Evolutionary conservation across 2,113 vertebrate genomes (phyloP).

Genomic region (Odocoileus virginianus): DNA sequence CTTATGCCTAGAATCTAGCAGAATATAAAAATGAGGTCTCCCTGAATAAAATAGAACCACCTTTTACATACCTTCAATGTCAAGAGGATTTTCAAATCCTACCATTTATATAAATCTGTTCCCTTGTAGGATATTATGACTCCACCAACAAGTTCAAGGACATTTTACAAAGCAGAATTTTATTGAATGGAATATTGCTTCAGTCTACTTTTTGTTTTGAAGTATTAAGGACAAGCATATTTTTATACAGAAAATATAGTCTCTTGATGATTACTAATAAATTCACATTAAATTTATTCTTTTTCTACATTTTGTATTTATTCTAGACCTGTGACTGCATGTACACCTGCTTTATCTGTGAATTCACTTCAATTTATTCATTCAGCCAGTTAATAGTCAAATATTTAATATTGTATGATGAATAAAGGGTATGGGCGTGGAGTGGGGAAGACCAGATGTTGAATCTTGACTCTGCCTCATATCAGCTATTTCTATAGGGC

Average conservation of each 20-base stretch:
- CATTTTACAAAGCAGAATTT: background rate
- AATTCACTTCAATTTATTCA: background rate
- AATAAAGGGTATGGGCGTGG: background rate
- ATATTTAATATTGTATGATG: background rate
- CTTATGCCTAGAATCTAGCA: background rate
- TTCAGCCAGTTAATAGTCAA: background rate
- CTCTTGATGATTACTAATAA: background rate
- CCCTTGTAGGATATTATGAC: background rate
- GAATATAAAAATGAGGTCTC: background rate
- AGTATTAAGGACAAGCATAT: background rate
- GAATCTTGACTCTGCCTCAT: background rate
- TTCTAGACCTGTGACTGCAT: background rate
- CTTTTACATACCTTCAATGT: background rate
- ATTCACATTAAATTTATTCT: background rate
- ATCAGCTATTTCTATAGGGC: background rate
- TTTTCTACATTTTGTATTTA: background rate
- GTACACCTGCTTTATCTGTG: background rate
- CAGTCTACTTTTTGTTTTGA: background rate
- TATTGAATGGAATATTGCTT: background rate
- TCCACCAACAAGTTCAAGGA: background rate
- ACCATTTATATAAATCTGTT: background rate
- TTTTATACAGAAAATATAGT: background rate
- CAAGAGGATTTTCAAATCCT: conserved; percentile 16
- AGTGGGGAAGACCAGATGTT: background rate
- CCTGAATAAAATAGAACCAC: background rate